A percentile compares a stretch with the other conserved stretches of the same genome.
phyloP scores from a whole-genome alignment of 2,888 invertebrate genomes.

The Heliothis peltigera region DNA sequence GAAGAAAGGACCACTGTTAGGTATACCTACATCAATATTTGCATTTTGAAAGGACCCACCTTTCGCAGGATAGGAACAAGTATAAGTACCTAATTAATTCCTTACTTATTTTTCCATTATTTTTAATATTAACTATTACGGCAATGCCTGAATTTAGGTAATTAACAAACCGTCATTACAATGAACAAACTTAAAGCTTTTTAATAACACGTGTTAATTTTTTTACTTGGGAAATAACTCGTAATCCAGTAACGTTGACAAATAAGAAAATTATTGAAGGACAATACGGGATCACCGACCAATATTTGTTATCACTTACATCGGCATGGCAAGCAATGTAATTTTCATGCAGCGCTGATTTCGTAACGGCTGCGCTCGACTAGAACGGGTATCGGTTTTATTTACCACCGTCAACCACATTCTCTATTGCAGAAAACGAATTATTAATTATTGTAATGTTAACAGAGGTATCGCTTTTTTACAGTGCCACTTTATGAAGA shows the following conservation, averaged over 20 bases:
- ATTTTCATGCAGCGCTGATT: slow-evolving; percentile 88
- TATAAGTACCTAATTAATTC: too few relatives aligned
- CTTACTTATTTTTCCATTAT: too few relatives aligned
- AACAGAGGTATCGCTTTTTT: slow-evolving; percentile 3
- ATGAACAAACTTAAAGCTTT: too few relatives aligned
- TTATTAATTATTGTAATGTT: slow-evolving; percentile 16
- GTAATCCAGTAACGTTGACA: slow-evolving; percentile 3
- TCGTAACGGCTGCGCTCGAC: slow-evolving; percentile 89
- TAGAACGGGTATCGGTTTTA: slow-evolving; percentile 88
- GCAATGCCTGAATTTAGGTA: too few relatives aligned
- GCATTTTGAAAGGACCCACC: too few relatives aligned
- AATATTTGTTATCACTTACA: slow-evolving; percentile 59
- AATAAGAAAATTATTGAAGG: slow-evolving; percentile 21
- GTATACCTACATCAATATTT: background rate
- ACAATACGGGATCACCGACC: slow-evolving; percentile 41
- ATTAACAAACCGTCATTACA: too few relatives aligned
- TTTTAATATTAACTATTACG: too few relatives aligned
- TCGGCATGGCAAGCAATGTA: slow-evolving; percentile 68
- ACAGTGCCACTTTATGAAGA: background rate
- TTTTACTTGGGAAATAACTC: background rate
- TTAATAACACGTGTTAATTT: slow-evolving; percentile 26
- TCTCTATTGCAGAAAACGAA: slow-evolving; percentile 67
- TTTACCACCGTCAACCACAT: slow-evolving; percentile 79
- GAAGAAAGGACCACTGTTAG: slow-evolving; percentile 1
- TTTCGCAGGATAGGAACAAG: too few relatives aligned